Evolutionary conservation across 2,888 invertebrate species (phyloP), one percentile per base, ranked within the genome.

Genomic region (Chalcosyrphus nemorum): DNA sequence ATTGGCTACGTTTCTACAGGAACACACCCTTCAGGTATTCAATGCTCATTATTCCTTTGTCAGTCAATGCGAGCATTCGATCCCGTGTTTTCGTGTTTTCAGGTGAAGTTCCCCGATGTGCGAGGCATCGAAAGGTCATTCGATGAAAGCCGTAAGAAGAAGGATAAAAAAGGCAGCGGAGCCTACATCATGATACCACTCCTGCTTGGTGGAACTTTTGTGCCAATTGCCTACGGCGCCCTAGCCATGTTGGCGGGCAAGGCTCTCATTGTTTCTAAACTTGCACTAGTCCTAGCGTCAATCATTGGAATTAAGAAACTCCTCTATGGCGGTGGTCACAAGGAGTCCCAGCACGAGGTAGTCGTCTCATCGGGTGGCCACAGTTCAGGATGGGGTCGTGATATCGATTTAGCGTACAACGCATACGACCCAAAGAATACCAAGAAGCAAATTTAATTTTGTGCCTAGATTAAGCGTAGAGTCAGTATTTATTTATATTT

Each of bases 241-340:
- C 91, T 97, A 24, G 96, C 96, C 17, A 93, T 97, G 61, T 90
- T 97, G 70, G 96, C 97, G 47, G 97, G 97, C 87, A 97, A 97
- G 91, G 97, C 97, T 45, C 91, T 97, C 86, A 96, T 97, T 87
- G 95, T 97, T 56, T 96, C 96, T 86, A 97, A 97, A 89, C 91
- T 97, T 87, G 97, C 97, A 0, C 91, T 97, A 66, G 96, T 96
- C 0, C 92, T 97, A 59, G 96, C 97, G 77, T 95, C 95, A 86
- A 96, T 97, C 88, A 96, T 97, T 87, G 97, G 96, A 2, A 92
- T 97, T 90, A 97, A 96, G 93, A 97, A 97, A 88, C 93, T 97
- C 29, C 92, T 96, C 52, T 94, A 95, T 19, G 93, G 95, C 2
- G 93, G 93, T 32, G 93, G 94, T 4, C 93, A 94, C 74, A 91